A percentile compares a stretch with the other conserved stretches of the same genome.
Conservation (phyloP, 2,113 vertebrate species). For the Euleptes europaea region DNA sequence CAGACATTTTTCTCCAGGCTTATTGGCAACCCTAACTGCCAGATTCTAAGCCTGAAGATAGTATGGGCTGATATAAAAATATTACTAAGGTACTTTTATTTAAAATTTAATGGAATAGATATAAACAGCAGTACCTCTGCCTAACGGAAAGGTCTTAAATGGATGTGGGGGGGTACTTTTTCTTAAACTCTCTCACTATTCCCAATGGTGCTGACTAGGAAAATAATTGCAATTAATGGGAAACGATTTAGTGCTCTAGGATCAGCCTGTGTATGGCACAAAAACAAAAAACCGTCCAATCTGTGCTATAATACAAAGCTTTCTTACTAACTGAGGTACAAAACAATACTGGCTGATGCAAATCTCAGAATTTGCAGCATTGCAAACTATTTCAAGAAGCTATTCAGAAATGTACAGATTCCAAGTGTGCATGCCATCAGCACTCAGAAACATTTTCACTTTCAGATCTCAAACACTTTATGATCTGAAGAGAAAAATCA, state of each 20-base stretch:
- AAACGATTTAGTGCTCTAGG: slow-evolving; percentile 4
- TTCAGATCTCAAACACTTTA: slow-evolving; percentile 10
- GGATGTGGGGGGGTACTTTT: neutral
- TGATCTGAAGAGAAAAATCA: neutral
- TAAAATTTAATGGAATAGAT: neutral
- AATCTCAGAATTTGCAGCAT: slow-evolving; percentile 1
- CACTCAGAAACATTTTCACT: neutral
- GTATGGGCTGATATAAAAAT: neutral
- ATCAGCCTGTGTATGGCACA: neutral
- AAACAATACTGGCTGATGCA: slow-evolving; percentile 17
- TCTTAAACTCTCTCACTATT: neutral
- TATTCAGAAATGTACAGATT: neutral
- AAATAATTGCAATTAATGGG: neutral
- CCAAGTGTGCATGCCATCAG: neutral
- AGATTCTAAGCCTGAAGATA: neutral
- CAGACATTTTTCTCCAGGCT: too few relatives aligned
- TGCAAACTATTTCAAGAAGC: slow-evolving; percentile 14
- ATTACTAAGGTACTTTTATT: neutral
- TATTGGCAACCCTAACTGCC: neutral
- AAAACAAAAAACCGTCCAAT: slow-evolving; percentile 13
- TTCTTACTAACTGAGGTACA: neutral
- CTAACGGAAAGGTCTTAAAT: neutral
- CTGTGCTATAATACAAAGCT: neutral
- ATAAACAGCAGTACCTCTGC: neutral
- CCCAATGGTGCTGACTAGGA: neutral